Conservation (phyloP, 2,113 vertebrate species). For the Aleadryas rufinucha region DNA sequence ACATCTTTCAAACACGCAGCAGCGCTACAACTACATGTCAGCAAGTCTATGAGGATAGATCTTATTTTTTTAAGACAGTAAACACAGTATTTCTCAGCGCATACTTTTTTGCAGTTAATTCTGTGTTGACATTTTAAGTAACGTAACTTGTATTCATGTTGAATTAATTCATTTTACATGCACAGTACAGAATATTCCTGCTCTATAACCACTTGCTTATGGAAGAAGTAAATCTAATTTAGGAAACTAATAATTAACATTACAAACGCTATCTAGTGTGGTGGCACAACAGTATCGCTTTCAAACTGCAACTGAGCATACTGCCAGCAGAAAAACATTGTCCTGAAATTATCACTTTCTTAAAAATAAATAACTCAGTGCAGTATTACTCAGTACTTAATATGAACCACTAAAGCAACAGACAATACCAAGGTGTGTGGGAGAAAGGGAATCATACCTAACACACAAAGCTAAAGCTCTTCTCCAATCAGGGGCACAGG, state of each 20-base stretch:
- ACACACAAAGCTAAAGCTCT: background rate
- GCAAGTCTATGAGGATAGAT: background rate
- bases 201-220: background rate
- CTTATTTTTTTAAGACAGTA: background rate
- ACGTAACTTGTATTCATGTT: background rate
- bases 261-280: background rate
- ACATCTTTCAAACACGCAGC: background rate
- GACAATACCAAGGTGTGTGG: background rate
- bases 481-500: background rate
- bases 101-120: background rate
- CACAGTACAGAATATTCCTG: background rate
- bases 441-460: background rate
- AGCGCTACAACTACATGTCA: background rate
- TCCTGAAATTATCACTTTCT: background rate
- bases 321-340: background rate
- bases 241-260: constrained; percentile 6
- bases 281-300: background rate
- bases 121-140: background rate
- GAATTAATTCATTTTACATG: background rate
- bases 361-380: background rate
- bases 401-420: background rate
- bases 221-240: background rate
- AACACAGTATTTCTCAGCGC: background rate
- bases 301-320: background rate
- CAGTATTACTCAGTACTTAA: background rate